Base-by-base conservation (phyloP, 2,797 vertebrate species). In the Eurystomus glaucurus region DNA sequence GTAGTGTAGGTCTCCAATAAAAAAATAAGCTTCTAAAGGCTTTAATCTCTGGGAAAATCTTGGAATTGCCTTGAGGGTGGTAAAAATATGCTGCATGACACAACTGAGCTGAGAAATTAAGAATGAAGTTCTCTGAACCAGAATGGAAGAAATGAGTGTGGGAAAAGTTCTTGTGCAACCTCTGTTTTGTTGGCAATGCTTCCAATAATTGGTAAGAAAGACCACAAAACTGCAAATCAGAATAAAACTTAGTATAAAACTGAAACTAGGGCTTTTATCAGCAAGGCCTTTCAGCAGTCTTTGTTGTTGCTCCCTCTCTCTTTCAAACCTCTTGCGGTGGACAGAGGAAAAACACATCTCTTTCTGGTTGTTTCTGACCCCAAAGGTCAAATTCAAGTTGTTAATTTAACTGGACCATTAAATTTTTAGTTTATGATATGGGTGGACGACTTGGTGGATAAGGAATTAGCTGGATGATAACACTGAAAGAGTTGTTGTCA, bases 31-130 rank as follows among this genome's bases (percentile, higher is more conserved):
- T 85, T 91, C 82, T 83, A 85, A 93, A 61, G 72, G 57, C 55
- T 93, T 90, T 89, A 90, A 85, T 91, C 79, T 85, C 76, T 92
- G 93, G 54, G 58, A 94, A 95, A 96, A 97, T 87, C 84, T 97
- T 93, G 62, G 75, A 93, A 68, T 91, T 95, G 62, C 64, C 76
- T 89, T 51, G 21, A 93, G 85, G 69, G 41, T 75, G 46, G 41
- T 72, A 65, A 92, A 97, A 94, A 72, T 48, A 57, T 75, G 22
- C 15, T 92, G 33, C 66, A 39, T 92, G 74, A 85, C 64, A 87
- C 70, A 93, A 39, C 37, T 82, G 19, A 55, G 55, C 37, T 75
- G 75, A 33, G 65, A 81, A 94, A 90, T 68, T n/a, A 93, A 91
- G 74, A 93, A 68, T 50, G 57, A 85, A 6, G 51, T 92, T 95